phyloP scores from a whole-genome alignment of 2,888 invertebrate species.

The Yponomeuta evonymella region DNA sequence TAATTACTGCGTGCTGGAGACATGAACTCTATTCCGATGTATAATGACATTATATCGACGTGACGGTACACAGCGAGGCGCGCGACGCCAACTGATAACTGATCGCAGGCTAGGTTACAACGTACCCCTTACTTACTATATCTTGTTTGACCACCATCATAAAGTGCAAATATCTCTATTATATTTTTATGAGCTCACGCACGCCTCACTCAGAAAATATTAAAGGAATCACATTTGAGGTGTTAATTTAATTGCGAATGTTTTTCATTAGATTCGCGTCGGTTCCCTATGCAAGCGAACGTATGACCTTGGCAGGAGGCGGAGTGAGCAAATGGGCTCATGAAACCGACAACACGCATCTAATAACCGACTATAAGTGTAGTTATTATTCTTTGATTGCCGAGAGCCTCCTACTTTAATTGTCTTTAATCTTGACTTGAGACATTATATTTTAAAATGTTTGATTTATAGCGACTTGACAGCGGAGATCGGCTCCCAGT shows the following conservation, averaged over 20 bases:
- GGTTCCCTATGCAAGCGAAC: slow-evolving; percentile 39
- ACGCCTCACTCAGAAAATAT: neutral
- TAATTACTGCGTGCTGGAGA: slow-evolving; percentile 19
- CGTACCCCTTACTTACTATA: neutral
- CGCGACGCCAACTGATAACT: neutral
- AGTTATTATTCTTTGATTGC: slow-evolving; percentile 17
- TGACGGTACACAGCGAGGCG: neutral
- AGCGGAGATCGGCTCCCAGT: neutral
- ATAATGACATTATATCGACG: slow-evolving; percentile 15
- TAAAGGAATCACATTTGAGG: neutral
- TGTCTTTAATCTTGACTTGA: slow-evolving; percentile 5
- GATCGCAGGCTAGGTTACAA: neutral
- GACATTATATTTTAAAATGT: slow-evolving; percentile 2
- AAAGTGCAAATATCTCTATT: neutral
- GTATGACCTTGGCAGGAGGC: slow-evolving; percentile 55
- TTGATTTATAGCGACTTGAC: slow-evolving; percentile 9
- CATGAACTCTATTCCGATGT: slow-evolving; percentile 15
- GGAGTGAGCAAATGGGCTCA: slow-evolving; percentile 43
- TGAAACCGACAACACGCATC: slow-evolving; percentile 46
- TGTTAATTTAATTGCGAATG: slow-evolving; percentile 3
- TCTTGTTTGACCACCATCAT: neutral
- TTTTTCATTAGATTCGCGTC: slow-evolving; percentile 22
- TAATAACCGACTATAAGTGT: slow-evolving; percentile 49
- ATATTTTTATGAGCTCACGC: neutral
- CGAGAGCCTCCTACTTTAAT: neutral